These are phyloP conservation scores for Sinhomidia bicolor DNA, from an alignment of 2,888 invertebrate genomes.

Conservation along the genomic window DNA sequence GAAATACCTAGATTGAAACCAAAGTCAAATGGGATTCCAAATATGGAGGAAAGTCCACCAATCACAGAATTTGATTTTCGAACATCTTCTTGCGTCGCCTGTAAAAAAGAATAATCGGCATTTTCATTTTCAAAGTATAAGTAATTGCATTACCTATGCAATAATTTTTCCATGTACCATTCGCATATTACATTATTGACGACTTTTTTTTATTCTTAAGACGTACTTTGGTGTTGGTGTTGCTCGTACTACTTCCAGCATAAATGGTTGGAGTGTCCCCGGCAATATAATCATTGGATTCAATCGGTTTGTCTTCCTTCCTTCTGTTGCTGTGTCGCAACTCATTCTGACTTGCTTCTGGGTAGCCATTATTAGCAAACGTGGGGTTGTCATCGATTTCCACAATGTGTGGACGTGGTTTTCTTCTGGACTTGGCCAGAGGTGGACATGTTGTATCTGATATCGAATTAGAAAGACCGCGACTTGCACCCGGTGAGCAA, in stretches of 20 bases:
- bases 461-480: constrained; percentile 62
- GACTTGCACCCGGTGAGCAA: constrained; percentile 70
- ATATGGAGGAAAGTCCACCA: constrained; percentile 85
- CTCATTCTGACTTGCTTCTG: constrained; percentile 71
- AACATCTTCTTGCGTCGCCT: constrained; percentile 74
- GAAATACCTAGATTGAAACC: constrained; percentile 82
- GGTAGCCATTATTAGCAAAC: constrained; percentile 69
- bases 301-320: constrained; percentile 76
- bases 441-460: constrained; percentile 75
- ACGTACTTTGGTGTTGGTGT: constrained; percentile 63
- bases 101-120: not conserved
- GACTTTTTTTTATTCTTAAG: too few species aligned
- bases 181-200: not conserved
- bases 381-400: constrained; percentile 74
- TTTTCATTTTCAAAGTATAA: not conserved
- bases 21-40: constrained; percentile 90
- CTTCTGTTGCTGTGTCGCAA: constrained; percentile 67
- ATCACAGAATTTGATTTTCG: constrained; percentile 74
- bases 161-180: not conserved
- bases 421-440: constrained; percentile 72
- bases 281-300: constrained; percentile 82
- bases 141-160: not conserved
- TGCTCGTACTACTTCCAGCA: constrained; percentile 82
- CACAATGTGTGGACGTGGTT: constrained; percentile 72
- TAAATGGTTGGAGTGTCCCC: constrained; percentile 86